Evolutionary conservation across 2,888 invertebrate species (phyloP), one percentile per base, ranked within the genome.

Genomic region (Phortica magna): DNA sequence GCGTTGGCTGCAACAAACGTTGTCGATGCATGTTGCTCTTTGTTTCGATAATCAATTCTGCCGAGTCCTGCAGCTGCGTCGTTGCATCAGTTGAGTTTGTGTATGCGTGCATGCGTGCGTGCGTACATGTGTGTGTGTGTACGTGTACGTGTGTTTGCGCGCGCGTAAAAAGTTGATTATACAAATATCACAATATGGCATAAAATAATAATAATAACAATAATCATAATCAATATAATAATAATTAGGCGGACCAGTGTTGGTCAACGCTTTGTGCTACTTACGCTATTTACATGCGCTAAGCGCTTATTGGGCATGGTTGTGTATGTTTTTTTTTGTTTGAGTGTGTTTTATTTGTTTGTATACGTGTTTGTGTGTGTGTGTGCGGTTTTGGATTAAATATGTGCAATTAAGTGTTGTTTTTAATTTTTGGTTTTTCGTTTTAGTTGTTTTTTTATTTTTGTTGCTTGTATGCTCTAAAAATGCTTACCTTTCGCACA

Each of bases 1-100:
- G 88, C 53, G 83, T 83, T 74, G 91, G 90, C 79, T 90, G 89
- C 64, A 93, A 90, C 85, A 92, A 78, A 39, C 90, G 90, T 82
- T 92, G 94, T 90, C 97, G 97, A 91, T 96, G 96, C 84, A 97
- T 94, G 91, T 97, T 97, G 91, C 96, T 97, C 92, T 97, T 97
- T 73, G 96, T 93, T 81, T 88, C 92, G 75, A 85, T 82, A 76
- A 88, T 87, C n/a, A 89, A 82, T 78, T 91, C 91, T 61, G 87
- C 82, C 2, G 90, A 86, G 76, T 91, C 91, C 77, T 91, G 90
- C 22, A 90, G 87, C 89, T 91, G 83, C 71, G 17, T 7, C 14
- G 65, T 12, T 10, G 7, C 14, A 53, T n/a, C 12, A 53, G 53
- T 12, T 12, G 5, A n/a, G 53, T 53, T n/a, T 12, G 53, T 53